These are phyloP conservation scores for Bursaphelenchus okinawaensis DNA, from an alignment of 2,888 invertebrate species.

Conservation along the genomic window DNA sequence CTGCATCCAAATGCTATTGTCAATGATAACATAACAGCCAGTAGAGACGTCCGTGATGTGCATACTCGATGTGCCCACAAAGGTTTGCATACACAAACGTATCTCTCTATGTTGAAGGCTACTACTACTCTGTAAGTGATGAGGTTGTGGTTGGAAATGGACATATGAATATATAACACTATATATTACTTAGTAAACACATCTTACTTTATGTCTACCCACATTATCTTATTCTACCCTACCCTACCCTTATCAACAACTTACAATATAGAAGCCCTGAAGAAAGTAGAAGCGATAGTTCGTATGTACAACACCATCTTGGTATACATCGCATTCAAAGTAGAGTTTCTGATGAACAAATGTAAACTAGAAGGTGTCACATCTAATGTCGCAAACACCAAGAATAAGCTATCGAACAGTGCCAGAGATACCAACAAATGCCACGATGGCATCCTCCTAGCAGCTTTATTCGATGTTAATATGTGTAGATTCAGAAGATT, in stretches of 20 bases:
- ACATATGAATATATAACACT: no score
- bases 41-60: constrained; percentile 38
- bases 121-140: constrained; percentile 55
- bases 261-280: constrained; percentile 56
- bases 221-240: no score
- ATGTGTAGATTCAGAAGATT: constrained; percentile 53
- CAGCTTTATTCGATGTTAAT: constrained; percentile 45
- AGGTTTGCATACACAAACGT: constrained; percentile 56
- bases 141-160: no score
- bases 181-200: no score
- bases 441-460: constrained; percentile 55
- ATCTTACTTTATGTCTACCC: no score
- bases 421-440: constrained; percentile 53
- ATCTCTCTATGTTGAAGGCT: constrained; percentile 57
- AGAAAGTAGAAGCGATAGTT: constrained; percentile 55
- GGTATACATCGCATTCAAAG: constrained; percentile 35
- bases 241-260: no score
- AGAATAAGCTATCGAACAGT: constrained; percentile 52
- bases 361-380: constrained; percentile 31
- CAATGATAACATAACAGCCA: constrained; percentile 37
- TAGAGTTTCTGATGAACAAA: constrained; percentile 23
- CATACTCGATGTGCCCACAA: constrained; percentile 48
- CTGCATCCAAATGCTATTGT: constrained; percentile 48
- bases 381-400: constrained; percentile 55
- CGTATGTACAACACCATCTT: constrained; percentile 49